Evolutionary conservation across 2,113 vertebrate genomes (phyloP).

Genomic region (Platysternon megacephalum): DNA sequence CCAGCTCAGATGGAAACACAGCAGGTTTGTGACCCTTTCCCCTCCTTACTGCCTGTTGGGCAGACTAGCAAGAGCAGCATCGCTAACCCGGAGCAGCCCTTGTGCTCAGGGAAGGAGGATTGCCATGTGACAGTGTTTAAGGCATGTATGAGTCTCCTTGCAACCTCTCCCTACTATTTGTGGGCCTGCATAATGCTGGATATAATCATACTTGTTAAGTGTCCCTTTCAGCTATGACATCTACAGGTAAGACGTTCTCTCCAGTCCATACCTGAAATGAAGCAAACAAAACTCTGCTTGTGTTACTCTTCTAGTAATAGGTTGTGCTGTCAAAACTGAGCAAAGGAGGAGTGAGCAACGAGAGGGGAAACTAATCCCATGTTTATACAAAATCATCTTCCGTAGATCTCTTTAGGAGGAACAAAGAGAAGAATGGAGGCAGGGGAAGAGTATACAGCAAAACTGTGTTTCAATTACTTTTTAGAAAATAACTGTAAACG

Average conservation of each 20-base stretch:
- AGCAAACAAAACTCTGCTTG: not conserved
- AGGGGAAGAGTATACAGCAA: not conserved
- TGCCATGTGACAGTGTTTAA: not conserved
- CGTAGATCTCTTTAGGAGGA: not conserved
- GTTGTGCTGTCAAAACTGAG: slow-evolving; percentile 28
- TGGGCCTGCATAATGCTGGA: not conserved
- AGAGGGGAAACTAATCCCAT: slow-evolving; percentile 37
- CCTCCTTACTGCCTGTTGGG: not conserved
- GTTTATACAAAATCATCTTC: slow-evolving; percentile 14
- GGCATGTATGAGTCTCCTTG: rapidly evolving
- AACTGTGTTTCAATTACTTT: slow-evolving; percentile 40
- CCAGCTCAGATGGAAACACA: not conserved
- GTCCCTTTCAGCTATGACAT: not conserved
- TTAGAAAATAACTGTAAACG: slow-evolving; percentile 28
- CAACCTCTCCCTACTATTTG: not conserved
- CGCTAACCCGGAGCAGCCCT: not conserved
- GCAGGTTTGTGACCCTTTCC: not conserved
- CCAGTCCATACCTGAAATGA: not conserved
- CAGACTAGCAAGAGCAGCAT: rapidly evolving
- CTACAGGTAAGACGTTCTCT: not conserved
- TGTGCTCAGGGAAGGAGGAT: not conserved
- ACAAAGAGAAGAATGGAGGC: slow-evolving; percentile 17
- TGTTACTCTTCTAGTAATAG: slow-evolving; percentile 23
- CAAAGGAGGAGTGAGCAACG: slow-evolving; percentile 28
- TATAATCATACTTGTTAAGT: not conserved